Evolutionary conservation across 2,797 vertebrate species (phyloP), one percentile per base, ranked within the genome.

Genomic region (Gambelia wislizenii): DNA sequence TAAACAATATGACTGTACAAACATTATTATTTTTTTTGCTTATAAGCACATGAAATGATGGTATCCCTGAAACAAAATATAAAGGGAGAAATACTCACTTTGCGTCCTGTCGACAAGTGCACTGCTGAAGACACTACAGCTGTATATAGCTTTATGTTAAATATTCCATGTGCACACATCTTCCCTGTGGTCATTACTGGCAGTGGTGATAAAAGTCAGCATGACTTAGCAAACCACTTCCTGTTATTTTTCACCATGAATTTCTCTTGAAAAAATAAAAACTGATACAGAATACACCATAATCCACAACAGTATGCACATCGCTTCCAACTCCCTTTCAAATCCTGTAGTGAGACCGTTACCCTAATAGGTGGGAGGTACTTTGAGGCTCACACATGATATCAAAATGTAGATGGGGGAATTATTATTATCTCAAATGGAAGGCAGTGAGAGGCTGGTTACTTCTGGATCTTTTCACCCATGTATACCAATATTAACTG

Each of bases 151-250:
- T 89, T 64, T 88, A 87, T 52, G 67, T 0, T 27, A 4, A 86
- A 91, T 86, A 84, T 1, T 74, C 88, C 44, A 70, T 81, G 44
- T 82, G 70, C 16, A 82, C 44, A 2, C 14, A 27, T 54, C 74
- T 92, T 86, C 52, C 33, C 81, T 0, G 44, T 79, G 92, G 93
- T 92, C 93, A 89, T 88, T 87, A 91, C 93, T 96, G 93, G 89
- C 52, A 89, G 20, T 27, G 84, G 83, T 85, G 94, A 96, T 96
- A 95, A 94, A 91, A 12, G 6, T 33, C 44, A 30, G 74, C 64
- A 61, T 88, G 88, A 94, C 90, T 92, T 90, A 75, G 83, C 81
- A 94, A 95, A 92, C 94, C 95, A 93, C 94, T 96, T 96, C 96
- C 95, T 94, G 82, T 82, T 95, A 91, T 91, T 33, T 64, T 56